A percentile compares a stretch with the other conserved stretches of the same genome.
phyloP scores from a whole-genome alignment of 2,888 invertebrate species.

The Periphyllus acericola region DNA sequence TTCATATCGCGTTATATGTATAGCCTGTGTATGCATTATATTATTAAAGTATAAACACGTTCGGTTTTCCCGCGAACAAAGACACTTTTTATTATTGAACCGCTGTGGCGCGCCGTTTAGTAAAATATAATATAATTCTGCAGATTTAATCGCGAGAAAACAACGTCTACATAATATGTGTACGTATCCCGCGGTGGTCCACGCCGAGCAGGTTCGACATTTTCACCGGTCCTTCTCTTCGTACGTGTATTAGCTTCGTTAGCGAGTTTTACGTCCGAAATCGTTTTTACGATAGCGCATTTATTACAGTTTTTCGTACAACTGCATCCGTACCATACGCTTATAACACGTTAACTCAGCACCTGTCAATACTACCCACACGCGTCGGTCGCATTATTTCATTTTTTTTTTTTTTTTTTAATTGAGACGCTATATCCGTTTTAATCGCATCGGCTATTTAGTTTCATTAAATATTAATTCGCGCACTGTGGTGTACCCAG shows the following conservation, averaged over 20 bases:
- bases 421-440: constrained; percentile 42
- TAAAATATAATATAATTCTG: background rate
- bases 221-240: background rate
- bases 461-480: constrained; percentile 27
- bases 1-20: no score
- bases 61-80: background rate
- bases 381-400: background rate
- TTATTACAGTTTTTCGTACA: background rate
- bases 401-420: background rate
- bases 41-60: background rate
- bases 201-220: background rate
- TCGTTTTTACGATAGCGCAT: background rate
- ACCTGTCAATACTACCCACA: constrained; percentile 26
- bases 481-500: background rate
- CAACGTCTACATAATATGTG: background rate
- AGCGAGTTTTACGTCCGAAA: background rate
- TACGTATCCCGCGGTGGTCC: no score
- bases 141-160: background rate
- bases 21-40: background rate
- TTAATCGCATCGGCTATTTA: constrained; percentile 4
- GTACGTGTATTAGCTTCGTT: background rate
- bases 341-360: background rate
- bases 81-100: background rate
- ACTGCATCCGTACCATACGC: background rate
- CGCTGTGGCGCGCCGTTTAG: background rate